A percentile compares a stretch with the other conserved stretches of the same genome.
phyloP scores from a whole-genome alignment of 2,113 vertebrate species.

The Indri indri region DNA sequence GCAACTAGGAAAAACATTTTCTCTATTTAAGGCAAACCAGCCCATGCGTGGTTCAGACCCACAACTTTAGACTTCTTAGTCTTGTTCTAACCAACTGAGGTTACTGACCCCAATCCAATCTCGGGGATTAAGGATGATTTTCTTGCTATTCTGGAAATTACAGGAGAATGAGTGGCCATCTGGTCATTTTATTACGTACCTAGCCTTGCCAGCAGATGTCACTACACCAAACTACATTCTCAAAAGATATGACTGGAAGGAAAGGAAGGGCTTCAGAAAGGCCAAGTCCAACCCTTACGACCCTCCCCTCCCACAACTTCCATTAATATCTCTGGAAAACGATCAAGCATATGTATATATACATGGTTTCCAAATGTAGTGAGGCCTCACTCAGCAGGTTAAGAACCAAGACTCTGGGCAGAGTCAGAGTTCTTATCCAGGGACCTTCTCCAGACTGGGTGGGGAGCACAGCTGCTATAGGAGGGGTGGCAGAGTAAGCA shows the following conservation, averaged over 20 bases:
- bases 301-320: neutral
- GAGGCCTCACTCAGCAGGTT: neutral
- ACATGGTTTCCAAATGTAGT: neutral
- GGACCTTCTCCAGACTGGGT: slow-evolving; percentile 38
- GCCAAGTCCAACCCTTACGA: neutral
- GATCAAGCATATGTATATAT: neutral
- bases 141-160: slow-evolving; percentile 32
- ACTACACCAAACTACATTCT: slow-evolving; percentile 65
- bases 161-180: neutral
- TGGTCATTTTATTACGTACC: slow-evolving; percentile 53
- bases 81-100: neutral
- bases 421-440: slow-evolving; percentile 48
- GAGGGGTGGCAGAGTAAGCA: neutral
- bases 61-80: neutral
- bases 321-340: neutral
- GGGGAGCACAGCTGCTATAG: slow-evolving; percentile 36
- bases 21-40: neutral
- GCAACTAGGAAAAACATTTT: neutral
- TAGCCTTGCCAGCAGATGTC: slow-evolving; percentile 77
- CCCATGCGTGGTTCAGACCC: neutral
- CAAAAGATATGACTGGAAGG: neutral
- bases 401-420: neutral
- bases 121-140: neutral
- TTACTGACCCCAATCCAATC: neutral
- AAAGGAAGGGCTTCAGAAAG: slow-evolving; percentile 10